These are phyloP conservation scores for Calliphora vomitoria DNA, from an alignment of 2,888 invertebrate species.

Conservation along the genomic window DNA sequence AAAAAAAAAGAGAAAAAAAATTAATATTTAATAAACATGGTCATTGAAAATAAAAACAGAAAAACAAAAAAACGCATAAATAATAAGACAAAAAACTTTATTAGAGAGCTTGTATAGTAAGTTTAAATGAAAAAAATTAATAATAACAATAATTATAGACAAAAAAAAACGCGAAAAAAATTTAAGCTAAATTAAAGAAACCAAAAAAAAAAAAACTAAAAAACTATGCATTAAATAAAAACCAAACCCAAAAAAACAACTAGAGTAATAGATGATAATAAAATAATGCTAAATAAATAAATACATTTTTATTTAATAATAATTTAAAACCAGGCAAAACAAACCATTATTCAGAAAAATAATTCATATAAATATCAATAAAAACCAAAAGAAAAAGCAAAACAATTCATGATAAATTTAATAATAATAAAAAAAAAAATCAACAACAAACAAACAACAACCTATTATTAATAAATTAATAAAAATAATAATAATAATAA, in stretches of 20 bases:
- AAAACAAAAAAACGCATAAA: conserved; percentile 64
- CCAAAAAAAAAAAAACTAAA: no score
- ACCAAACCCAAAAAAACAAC: conserved; percentile 43
- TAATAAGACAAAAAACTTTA: conserved; percentile 74
- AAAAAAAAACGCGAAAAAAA: conserved; percentile 46
- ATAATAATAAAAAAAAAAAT: conserved; percentile 49
- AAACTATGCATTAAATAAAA: conserved; percentile 63
- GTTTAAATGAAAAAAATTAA: conserved; percentile 76
- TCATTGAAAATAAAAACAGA: conserved; percentile 35
- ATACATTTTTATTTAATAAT: conserved; percentile 66
- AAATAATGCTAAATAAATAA: conserved; percentile 64
- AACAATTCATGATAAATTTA: conserved; percentile 67
- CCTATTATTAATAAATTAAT: conserved; percentile 69
- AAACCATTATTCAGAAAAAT: conserved; percentile 42
- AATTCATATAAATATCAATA: conserved; percentile 69
- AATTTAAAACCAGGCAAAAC: conserved; percentile 53
- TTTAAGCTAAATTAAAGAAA: conserved; percentile 62
- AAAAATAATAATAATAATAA: conserved; percentile 42
- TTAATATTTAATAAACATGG: conserved; percentile 61
- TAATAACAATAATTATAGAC: conserved; percentile 60
- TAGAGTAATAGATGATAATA: conserved; percentile 74
- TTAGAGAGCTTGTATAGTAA: conserved; percentile 83
- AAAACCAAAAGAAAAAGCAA: conserved; percentile 25
- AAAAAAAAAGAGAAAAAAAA: no score
- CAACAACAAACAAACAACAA: conserved; percentile 66